Conservation (phyloP, 2,113 vertebrate species). For the Isurus oxyrinchus region DNA sequence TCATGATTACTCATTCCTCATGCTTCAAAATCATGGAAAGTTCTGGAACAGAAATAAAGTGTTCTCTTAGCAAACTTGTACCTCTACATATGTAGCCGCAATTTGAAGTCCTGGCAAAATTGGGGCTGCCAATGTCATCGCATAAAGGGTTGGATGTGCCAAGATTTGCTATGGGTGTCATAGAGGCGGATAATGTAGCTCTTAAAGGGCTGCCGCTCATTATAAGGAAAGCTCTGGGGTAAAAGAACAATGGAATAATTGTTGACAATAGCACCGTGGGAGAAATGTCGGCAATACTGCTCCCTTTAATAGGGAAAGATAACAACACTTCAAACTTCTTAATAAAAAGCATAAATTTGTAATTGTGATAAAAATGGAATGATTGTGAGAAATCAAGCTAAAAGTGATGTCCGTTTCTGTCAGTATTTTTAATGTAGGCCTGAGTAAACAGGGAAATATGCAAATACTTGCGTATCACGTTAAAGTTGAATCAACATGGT, state of each 20-base stretch:
- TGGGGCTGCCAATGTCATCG: neutral
- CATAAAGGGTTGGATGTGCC: neutral
- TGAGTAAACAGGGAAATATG: no score
- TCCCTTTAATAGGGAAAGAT: neutral
- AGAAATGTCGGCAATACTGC: no score
- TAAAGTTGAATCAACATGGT: no score
- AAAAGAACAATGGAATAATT: neutral
- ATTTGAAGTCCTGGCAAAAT: neutral
- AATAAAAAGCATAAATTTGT: no score
- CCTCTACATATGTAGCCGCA: neutral
- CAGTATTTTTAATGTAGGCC: no score
- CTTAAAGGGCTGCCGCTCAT: neutral
- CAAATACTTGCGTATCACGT: no score
- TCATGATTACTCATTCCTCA: neutral
- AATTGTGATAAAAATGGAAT: no score
- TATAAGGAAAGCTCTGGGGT: neutral
- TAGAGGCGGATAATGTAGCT: neutral
- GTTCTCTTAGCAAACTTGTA: neutral
- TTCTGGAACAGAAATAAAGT: neutral
- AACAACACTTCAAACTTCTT: no score
- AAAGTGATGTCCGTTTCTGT: no score
- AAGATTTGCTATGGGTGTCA: neutral
- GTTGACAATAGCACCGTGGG: neutral
- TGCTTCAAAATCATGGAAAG: neutral
- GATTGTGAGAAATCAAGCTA: no score